phyloP scores from a whole-genome alignment of 2,888 invertebrate species.

The Drosophila meridionalis region DNA sequence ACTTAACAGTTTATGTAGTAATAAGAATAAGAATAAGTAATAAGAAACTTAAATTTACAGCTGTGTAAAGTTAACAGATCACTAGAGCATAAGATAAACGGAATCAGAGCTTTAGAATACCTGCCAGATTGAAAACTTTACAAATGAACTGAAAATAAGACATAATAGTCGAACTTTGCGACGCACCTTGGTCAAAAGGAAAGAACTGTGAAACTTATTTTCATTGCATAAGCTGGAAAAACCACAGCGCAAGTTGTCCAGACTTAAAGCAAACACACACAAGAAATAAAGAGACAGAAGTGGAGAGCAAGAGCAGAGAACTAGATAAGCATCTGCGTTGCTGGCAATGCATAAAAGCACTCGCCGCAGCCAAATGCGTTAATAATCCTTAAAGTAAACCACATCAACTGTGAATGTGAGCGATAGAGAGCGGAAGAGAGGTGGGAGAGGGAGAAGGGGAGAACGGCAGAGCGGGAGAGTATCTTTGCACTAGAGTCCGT shows the following conservation, averaged over 20 bases:
- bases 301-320: not conserved
- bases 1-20: not conserved
- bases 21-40: no score
- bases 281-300: conserved; percentile 4
- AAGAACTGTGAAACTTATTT: conserved; percentile 16
- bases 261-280: conserved; percentile 34
- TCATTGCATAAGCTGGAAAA: conserved; percentile 43
- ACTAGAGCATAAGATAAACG: not conserved
- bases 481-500: conserved; percentile 5
- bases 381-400: conserved; percentile 67
- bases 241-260: conserved; percentile 24
- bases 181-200: conserved; percentile 6
- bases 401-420: conserved; percentile 54
- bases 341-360: conserved; percentile 22
- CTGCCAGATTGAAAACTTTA: not conserved
- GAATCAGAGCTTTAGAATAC: not conserved
- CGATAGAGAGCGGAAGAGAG: conserved; percentile 17
- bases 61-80: not conserved
- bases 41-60: not conserved
- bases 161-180: not conserved
- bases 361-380: conserved; percentile 49
- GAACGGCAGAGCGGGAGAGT: not conserved
- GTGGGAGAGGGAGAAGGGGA: not conserved
- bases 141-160: conserved; percentile 2
- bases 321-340: conserved; percentile 22